Conservation (phyloP, 2,888 invertebrate genomes). For the Pheosia gnoma region DNA sequence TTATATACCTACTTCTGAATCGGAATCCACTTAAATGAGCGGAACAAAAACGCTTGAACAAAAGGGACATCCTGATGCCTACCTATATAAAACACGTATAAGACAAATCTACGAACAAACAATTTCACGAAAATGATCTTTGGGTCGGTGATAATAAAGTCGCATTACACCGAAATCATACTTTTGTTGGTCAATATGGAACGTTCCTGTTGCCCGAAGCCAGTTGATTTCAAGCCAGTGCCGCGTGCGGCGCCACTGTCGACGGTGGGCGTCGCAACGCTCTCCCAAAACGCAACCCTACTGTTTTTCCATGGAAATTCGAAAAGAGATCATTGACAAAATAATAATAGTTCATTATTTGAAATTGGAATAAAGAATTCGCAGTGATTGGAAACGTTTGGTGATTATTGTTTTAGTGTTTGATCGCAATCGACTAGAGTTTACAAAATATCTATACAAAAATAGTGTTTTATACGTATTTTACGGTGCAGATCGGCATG, state of each 20-base stretch:
- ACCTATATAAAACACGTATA: slow-evolving; percentile 44
- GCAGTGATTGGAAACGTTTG: slow-evolving; percentile 22
- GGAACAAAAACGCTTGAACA: slow-evolving; percentile 70
- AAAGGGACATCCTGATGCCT: slow-evolving; percentile 73
- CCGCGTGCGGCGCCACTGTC: slow-evolving; percentile 79
- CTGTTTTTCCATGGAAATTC: slow-evolving; percentile 47
- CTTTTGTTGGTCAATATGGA: slow-evolving; percentile 50
- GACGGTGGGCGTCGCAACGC: slow-evolving; percentile 75
- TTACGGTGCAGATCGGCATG: slow-evolving; percentile 66
- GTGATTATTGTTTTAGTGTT: slow-evolving; percentile 32
- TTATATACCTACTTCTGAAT: slow-evolving; percentile 55
- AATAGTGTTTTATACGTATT: slow-evolving; percentile 75
- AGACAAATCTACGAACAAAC: slow-evolving; percentile 9
- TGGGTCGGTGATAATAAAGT: slow-evolving; percentile 43
- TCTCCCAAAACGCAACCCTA: slow-evolving; percentile 52
- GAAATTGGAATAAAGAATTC: slow-evolving; percentile 14
- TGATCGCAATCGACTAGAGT: slow-evolving; percentile 42
- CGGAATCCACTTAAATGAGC: slow-evolving; percentile 65
- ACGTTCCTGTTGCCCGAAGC: slow-evolving; percentile 66
- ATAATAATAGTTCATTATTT: slow-evolving; percentile 22
- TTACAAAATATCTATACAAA: slow-evolving; percentile 68
- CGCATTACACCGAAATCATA: slow-evolving; percentile 30
- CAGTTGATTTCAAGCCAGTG: slow-evolving; percentile 69
- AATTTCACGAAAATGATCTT: slow-evolving; percentile 31
- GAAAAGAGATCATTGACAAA: slow-evolving; percentile 40